phyloP scores from a whole-genome alignment of 64 coral and sea anemone species.

The Catalaphyllia jardinei region DNA sequence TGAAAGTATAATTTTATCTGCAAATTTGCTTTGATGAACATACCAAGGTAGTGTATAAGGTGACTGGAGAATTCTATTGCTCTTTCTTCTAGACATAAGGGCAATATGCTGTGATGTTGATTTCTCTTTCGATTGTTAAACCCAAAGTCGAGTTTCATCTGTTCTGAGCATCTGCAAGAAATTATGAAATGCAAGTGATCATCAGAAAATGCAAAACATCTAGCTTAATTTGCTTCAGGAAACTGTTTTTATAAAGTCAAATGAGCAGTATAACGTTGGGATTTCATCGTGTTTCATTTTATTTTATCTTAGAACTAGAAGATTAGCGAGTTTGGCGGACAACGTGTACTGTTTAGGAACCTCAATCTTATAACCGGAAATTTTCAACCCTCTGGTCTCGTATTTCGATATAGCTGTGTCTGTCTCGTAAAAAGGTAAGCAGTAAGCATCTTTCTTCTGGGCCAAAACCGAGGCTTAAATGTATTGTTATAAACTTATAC shows the following conservation, averaged over 20 bases:
- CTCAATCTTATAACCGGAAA: not conserved
- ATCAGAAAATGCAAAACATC: no score
- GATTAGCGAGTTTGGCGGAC: not conserved
- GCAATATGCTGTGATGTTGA: not conserved
- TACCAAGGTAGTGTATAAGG: not conserved
- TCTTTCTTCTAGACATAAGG: not conserved
- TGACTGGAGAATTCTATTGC: not conserved
- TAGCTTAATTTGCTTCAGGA: no score
- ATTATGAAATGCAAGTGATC: no score
- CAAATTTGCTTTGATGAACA: not conserved
- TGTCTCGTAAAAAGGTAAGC: not conserved
- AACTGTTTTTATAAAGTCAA: no score
- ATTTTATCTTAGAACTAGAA: not conserved
- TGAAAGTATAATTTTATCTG: not conserved
- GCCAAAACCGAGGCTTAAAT: no score
- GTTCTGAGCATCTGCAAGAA: no score
- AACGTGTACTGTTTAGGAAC: not conserved
- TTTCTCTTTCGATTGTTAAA: not conserved
- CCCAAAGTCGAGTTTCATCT: no score
- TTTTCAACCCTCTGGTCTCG: not conserved
- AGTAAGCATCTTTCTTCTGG: no score
- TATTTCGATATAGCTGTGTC: not conserved
- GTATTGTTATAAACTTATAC: no score
- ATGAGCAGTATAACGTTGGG: not conserved
- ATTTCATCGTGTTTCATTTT: not conserved